Conservation (phyloP, 2,113 vertebrate genomes). For the Brienomyrus longianalis region DNA sequence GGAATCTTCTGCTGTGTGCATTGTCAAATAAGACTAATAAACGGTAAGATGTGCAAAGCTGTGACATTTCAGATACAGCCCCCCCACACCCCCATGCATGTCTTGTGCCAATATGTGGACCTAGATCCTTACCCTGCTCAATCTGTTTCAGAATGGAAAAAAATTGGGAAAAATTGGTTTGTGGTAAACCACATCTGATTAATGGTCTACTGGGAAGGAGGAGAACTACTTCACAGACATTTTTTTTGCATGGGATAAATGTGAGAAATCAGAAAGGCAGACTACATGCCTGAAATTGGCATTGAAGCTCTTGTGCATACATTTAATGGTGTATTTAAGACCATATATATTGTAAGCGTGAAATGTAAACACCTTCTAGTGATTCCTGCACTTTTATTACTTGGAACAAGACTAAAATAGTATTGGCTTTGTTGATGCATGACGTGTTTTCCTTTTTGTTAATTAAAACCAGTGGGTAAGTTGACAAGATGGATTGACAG, state of each 20-base stretch:
- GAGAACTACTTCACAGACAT: background rate
- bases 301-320: background rate
- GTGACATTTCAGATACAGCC: background rate
- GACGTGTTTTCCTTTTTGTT: slow-evolving; percentile 1
- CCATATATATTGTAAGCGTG: background rate
- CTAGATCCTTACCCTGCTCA: background rate
- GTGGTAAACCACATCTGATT: background rate
- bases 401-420: background rate
- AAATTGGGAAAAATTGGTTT: background rate
- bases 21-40: background rate
- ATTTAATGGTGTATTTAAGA: background rate
- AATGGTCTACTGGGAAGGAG: background rate
- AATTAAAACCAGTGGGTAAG: slow-evolving; percentile 11
- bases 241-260: background rate
- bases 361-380: background rate
- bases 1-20: background rate
- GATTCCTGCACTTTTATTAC: background rate
- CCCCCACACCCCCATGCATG: background rate
- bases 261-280: background rate
- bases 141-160: background rate
- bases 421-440: background rate
- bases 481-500: background rate
- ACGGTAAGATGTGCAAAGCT: background rate
- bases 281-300: background rate
- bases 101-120: background rate